Conservation (phyloP, 2,113 vertebrate species). For the Emydocephalus ijimae region DNA sequence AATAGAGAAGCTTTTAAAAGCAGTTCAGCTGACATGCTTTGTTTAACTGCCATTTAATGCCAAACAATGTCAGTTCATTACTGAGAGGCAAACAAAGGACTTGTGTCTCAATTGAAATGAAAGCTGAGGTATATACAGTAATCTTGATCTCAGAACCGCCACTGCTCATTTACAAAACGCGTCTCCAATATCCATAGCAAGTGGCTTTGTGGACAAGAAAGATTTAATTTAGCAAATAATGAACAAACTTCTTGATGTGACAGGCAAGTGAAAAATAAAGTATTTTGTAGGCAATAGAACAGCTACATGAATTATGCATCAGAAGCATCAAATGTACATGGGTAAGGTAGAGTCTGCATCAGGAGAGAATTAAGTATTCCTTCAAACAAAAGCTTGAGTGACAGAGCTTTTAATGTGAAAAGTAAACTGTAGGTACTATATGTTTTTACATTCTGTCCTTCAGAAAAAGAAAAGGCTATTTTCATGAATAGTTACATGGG, state of each 20-base stretch:
- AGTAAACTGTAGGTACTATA: constrained; percentile 6
- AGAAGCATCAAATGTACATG: background rate
- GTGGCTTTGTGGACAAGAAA: background rate
- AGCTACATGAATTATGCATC: background rate
- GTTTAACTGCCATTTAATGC: constrained; percentile 45
- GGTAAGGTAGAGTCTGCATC: background rate
- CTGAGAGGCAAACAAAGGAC: constrained; percentile 39
- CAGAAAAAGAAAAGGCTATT: constrained; percentile 10
- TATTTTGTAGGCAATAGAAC: background rate
- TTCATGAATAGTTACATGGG: constrained; percentile 18
- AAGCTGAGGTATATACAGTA: constrained; percentile 16
- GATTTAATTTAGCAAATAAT: constrained; percentile 8
- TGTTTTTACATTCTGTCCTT: background rate
- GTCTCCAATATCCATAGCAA: constrained; percentile 10
- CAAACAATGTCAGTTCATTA: constrained; percentile 40
- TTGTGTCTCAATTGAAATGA: constrained; percentile 34
- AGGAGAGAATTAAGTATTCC: background rate
- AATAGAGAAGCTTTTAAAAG: constrained; percentile 39
- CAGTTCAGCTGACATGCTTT: constrained; percentile 37
- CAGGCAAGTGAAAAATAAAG: background rate
- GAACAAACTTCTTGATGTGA: constrained; percentile 8
- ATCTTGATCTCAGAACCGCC: background rate
- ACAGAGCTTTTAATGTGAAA: constrained; percentile 32
- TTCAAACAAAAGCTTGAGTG: constrained; percentile 5
- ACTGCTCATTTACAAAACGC: background rate